Percentiles rank a stretch among this genome's conserved stretches.
phyloP scores from a whole-genome alignment of 2,113 vertebrate genomes.

The Poecilia latipinna region DNA sequence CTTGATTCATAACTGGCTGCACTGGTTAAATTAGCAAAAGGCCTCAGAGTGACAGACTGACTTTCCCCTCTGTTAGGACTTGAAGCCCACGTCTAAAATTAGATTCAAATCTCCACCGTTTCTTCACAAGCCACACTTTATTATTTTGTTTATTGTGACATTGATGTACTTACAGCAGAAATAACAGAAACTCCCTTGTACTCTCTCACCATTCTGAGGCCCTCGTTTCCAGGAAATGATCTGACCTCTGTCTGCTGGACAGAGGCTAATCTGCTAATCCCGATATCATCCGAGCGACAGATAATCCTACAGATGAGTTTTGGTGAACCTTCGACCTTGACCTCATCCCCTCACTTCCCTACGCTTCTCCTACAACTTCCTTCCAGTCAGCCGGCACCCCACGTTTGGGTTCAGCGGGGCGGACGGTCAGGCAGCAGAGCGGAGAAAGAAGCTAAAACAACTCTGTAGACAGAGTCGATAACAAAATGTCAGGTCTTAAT shows the following conservation, averaged over 20 bases:
- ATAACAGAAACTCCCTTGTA: background rate
- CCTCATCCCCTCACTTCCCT: background rate
- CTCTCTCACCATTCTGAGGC: background rate
- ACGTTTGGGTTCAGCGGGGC: conserved; percentile 55
- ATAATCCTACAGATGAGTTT: background rate
- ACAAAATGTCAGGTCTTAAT: conserved; percentile 25
- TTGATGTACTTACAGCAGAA: background rate
- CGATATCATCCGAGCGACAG: background rate
- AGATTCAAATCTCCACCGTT: background rate
- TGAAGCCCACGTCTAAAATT: background rate
- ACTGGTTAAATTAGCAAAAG: background rate
- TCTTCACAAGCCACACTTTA: background rate
- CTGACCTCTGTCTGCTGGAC: background rate
- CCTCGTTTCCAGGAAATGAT: conserved; percentile 12
- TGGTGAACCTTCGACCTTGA: background rate
- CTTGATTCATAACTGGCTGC: background rate
- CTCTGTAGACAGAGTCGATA: background rate
- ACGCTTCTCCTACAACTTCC: conserved; percentile 22
- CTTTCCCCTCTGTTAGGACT: background rate
- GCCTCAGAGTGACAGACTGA: background rate
- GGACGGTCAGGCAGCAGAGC: conserved; percentile 9
- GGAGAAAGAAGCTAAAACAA: background rate
- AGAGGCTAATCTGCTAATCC: background rate
- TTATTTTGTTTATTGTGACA: no score
- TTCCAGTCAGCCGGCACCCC: conserved; percentile 33